Evolutionary conservation across 2,113 vertebrate species (phyloP).

Genomic region (Cynopterus brachyotis): DNA sequence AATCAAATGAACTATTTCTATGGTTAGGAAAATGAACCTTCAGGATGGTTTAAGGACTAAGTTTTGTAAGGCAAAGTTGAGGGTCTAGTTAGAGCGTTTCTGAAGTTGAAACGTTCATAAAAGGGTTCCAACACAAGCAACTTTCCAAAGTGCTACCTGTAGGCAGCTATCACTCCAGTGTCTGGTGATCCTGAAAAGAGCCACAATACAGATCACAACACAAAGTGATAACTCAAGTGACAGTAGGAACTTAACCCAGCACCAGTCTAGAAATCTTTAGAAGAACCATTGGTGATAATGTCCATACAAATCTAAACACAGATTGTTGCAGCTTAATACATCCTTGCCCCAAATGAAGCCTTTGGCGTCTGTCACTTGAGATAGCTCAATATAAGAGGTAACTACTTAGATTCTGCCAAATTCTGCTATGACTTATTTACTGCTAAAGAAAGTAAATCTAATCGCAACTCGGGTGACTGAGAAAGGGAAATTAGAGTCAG

Average conservation of each 20-base stretch:
- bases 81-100: neutral
- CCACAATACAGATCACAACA: neutral
- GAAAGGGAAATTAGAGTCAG: neutral
- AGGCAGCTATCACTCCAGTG: too few relatives aligned
- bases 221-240: neutral
- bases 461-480: constrained; percentile 68
- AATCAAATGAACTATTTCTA: constrained; percentile 10
- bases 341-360: neutral
- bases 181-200: neutral
- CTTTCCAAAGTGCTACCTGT: neutral
- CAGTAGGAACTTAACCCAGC: neutral
- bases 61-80: neutral
- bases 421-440: constrained; percentile 69
- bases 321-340: neutral
- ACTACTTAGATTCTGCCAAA: constrained; percentile 73
- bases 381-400: neutral
- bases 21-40: neutral
- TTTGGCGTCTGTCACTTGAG: neutral
- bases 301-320: neutral
- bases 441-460: constrained; percentile 64
- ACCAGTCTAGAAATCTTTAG: neutral
- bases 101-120: neutral
- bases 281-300: neutral
- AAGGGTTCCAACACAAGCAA: neutral
- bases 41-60: neutral